These are phyloP conservation scores for Phataginus tetradactyla DNA, from an alignment of 2,797 vertebrate species.

Conservation along the genomic window DNA sequence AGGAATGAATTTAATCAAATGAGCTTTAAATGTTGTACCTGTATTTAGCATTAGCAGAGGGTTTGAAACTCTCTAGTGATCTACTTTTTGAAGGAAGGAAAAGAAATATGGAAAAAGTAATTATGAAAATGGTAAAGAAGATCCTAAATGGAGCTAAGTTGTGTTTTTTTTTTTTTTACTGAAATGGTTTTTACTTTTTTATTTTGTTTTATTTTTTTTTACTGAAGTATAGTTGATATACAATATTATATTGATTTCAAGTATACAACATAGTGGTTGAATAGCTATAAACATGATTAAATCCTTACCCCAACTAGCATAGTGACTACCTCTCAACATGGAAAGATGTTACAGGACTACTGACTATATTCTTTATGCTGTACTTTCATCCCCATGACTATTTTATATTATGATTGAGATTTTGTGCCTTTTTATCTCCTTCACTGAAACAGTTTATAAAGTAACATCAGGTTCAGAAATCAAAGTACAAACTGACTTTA, in stretches of 20 bases:
- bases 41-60: conserved; percentile 64
- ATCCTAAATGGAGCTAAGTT: not conserved
- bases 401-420: too few relatives aligned
- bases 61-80: conserved; percentile 22
- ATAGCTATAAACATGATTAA: too few relatives aligned
- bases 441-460: conserved; percentile 21
- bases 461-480: conserved; percentile 50
- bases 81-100: conserved; percentile 11
- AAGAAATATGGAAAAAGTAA: conserved; percentile 43
- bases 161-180: not conserved
- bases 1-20: conserved; percentile 80
- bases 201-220: too few relatives aligned
- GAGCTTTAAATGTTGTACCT: conserved; percentile 69
- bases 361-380: too few relatives aligned
- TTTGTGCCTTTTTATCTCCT: too few relatives aligned
- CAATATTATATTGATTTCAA: too few relatives aligned
- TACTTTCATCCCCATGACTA: too few relatives aligned
- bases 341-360: too few relatives aligned
- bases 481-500: conserved; percentile 49
- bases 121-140: conserved; percentile 52
- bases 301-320: too few relatives aligned
- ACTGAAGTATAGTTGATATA: too few relatives aligned
- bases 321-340: too few relatives aligned
- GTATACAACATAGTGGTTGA: too few relatives aligned
- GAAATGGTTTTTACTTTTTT: not conserved